Conservation (phyloP, 2,797 vertebrate genomes). For the Etheostoma nigrum region DNA sequence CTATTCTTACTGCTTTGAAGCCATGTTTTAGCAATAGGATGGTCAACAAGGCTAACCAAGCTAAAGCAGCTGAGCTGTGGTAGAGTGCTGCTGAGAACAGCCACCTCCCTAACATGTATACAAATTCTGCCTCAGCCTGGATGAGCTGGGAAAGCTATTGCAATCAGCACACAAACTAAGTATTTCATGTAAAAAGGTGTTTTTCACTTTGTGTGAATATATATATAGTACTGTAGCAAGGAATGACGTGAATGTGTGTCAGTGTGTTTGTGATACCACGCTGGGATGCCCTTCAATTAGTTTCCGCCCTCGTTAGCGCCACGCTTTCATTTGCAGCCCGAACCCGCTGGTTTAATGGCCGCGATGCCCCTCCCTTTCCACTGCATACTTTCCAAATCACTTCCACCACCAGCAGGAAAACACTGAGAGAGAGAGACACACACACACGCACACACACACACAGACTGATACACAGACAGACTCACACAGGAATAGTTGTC, state of each 20-base stretch:
- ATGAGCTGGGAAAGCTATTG: neutral
- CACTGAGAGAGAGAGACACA: conserved; percentile 51
- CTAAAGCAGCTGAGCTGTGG: conserved; percentile 28
- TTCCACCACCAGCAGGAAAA: conserved; percentile 79
- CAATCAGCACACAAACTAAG: neutral
- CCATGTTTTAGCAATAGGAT: conserved; percentile 10
- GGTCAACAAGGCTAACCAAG: conserved; percentile 13
- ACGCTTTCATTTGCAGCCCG: conserved; percentile 80
- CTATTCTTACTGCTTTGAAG: conserved; percentile 29
- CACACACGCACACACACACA: conserved; percentile 30
- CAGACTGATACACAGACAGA: conserved; percentile 29
- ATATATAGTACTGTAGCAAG: neutral
- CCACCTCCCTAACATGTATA: neutral
- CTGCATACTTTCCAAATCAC: conserved; percentile 88
- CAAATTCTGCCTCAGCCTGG: neutral
- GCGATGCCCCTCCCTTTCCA: conserved; percentile 70
- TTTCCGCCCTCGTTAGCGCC: conserved; percentile 81
- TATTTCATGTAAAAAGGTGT: neutral
- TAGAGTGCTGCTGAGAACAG: neutral
- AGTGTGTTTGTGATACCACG: conserved; percentile 59
- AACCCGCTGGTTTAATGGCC: conserved; percentile 82
- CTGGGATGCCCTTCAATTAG: conserved; percentile 81
- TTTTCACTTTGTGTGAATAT: neutral
- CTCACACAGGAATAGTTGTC: conserved; percentile 74
- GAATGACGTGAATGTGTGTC: neutral